Evolutionary conservation across 2,113 vertebrate species (phyloP).

Genomic region (Xyliphius kryptos): DNA sequence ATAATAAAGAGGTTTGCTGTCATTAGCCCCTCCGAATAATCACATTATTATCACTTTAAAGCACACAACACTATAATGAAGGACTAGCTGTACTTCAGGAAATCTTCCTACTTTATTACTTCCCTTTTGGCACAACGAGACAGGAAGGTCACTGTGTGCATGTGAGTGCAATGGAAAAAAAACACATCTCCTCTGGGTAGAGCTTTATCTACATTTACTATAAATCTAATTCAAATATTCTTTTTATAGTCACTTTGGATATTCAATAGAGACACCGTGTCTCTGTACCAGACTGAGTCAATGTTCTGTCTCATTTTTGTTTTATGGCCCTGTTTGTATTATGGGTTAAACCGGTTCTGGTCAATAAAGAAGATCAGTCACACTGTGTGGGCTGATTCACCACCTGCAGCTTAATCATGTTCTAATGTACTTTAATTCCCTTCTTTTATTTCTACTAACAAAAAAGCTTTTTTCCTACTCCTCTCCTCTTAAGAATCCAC

Average conservation of each 20-base stretch:
- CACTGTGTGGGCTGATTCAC: conserved; percentile 15
- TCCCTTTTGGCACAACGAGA: conserved; percentile 50
- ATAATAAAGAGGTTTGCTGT: too few species aligned
- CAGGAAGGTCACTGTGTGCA: conserved; percentile 47
- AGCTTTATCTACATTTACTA: conserved; percentile 18
- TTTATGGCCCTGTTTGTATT: background rate
- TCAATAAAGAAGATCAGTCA: conserved; percentile 21
- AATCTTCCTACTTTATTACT: conserved; percentile 69
- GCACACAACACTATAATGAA: conserved; percentile 17
- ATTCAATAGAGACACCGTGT: background rate
- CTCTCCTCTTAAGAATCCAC: background rate
- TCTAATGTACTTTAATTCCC: conserved; percentile 52
- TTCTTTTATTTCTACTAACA: conserved; percentile 34
- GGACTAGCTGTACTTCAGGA: conserved; percentile 56
- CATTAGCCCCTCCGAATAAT: conserved; percentile 22
- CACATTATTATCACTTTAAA: conserved; percentile 6
- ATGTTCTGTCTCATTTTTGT: conserved; percentile 15
- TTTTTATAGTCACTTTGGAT: conserved; percentile 4
- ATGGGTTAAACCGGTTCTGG: conserved; percentile 13
- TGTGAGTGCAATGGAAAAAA: background rate
- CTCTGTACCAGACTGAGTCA: background rate
- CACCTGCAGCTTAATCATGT: conserved; percentile 42
- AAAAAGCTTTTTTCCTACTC: background rate
- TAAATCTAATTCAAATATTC: conserved; percentile 6
- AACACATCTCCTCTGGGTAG: background rate